Evolutionary conservation across 2,888 invertebrate species (phyloP).

Genomic region (Mylabris sibirica): DNA sequence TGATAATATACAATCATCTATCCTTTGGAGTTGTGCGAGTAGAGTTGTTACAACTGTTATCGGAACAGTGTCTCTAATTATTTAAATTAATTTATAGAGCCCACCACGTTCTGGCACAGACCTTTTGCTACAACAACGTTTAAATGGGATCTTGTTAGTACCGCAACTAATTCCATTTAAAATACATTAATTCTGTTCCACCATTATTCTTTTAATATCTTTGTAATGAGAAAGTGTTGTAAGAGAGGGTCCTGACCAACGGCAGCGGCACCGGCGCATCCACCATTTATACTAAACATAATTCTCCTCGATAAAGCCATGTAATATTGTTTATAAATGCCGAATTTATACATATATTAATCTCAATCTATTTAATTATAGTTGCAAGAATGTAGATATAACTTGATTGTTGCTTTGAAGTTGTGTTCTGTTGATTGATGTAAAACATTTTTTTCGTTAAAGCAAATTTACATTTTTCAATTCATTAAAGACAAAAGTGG

Average conservation of each 20-base stretch:
- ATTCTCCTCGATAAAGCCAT: not conserved
- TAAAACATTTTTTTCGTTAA: not conserved
- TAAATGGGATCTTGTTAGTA: conserved; percentile 18
- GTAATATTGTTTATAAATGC: not conserved
- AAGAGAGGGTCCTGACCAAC: no score
- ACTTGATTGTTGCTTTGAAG: no score
- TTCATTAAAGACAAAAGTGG: not conserved
- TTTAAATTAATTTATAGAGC: conserved; percentile 44
- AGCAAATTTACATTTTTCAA: not conserved
- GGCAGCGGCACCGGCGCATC: not conserved
- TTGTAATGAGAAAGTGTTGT: not conserved
- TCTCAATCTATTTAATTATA: no score
- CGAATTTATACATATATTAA: no score
- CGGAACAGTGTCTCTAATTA: conserved; percentile 42
- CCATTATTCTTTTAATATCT: not conserved
- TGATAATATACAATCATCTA: conserved; percentile 17
- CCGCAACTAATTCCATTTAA: conserved; percentile 27
- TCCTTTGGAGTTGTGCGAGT: conserved; percentile 17
- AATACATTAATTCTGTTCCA: conserved; percentile 18
- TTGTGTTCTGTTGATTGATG: not conserved
- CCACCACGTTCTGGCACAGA: conserved; percentile 12
- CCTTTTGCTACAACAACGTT: conserved; percentile 11
- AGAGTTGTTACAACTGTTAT: conserved; percentile 34
- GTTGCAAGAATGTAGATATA: no score
- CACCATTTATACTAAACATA: not conserved